Evolutionary conservation across 2,113 vertebrate genomes (phyloP), one percentile per base, ranked within the genome.

Genomic region (Equus quagga): DNA sequence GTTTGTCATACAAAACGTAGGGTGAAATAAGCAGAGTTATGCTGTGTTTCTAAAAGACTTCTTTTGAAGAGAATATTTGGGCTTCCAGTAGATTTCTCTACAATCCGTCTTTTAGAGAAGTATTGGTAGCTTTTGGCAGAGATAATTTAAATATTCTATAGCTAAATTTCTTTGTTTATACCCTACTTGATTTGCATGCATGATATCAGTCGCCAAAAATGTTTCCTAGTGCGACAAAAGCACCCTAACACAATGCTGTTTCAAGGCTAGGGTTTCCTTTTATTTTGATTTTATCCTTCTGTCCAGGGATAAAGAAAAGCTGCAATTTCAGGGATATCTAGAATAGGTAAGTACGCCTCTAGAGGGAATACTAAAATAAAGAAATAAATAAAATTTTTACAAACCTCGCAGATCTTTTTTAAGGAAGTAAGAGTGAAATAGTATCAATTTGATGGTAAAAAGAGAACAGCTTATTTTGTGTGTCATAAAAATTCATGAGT

Each of bases 1-100:
- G 21, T 95, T 97, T 98, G 60, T 97, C 83, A 81, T 72, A 93
- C 85, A 84, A 97, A 91, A 98, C 51, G n/a, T 79, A 64, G 80
- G 79, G 60, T 41, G 28, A 84, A 96, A 92, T 80, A 75, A 97
- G 64, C 6, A 90, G 46, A 75, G 64, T 89, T 62, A 51, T 41
- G 7, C 31, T 97, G 12, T 58, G 56, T 88, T 76, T 95, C 58
- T 96, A 81, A 97, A 58, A 64, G 91, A 87, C 21, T 93, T 95
- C 44, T 75, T 64, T 90, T 11, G 10, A 54, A 84, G 26, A 89
- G 24, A 64, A 28, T 13, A 15, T 78, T 90, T 81, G 75, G 78
- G 3, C 73, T 93, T 91, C 49, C 33, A 54, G 44, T 82, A 93
- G 75, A 83, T 93, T 88, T 62, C 75, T 75, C 64, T 82, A 49